These are phyloP conservation scores for Microplitis manilae DNA, from an alignment of 2,888 invertebrate genomes.

Conservation along the genomic window DNA sequence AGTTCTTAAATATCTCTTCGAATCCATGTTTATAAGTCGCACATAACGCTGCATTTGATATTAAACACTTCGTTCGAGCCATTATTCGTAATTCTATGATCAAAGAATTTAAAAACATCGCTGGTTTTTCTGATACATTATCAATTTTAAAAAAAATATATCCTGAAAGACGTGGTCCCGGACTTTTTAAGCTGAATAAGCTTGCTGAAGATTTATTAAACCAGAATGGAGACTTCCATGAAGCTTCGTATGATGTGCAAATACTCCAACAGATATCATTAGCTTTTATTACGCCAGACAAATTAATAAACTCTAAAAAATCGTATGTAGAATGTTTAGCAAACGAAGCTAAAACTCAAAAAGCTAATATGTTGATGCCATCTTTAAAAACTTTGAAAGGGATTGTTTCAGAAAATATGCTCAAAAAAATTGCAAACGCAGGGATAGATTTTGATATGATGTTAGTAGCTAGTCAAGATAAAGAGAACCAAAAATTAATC, in stretches of 20 bases:
- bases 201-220: constrained; percentile 31
- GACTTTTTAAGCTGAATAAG: constrained; percentile 15
- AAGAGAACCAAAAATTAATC: constrained; percentile 18
- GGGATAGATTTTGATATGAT: constrained; percentile 7
- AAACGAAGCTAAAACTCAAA: background rate
- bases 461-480: constrained; percentile 13
- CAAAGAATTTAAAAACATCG: constrained; percentile 38
- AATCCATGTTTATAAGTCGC: constrained; percentile 38
- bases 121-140: constrained; percentile 44
- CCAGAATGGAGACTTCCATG: constrained; percentile 28
- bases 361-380: too few relatives aligned
- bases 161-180: constrained; percentile 19
- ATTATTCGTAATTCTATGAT: constrained; percentile 40
- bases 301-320: constrained; percentile 12
- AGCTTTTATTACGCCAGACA: constrained; percentile 24
- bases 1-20: constrained; percentile 7
- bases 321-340: constrained; percentile 17
- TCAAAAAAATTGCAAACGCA: too few relatives aligned
- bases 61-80: constrained; percentile 22
- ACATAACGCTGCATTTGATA: constrained; percentile 30
- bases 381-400: too few relatives aligned
- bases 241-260: constrained; percentile 39
- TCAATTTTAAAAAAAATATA: constrained; percentile 28
- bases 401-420: too few relatives aligned
- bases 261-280: constrained; percentile 24